Evolutionary conservation across 2,888 invertebrate genomes (phyloP), one percentile per base, ranked within the genome.

Genomic region (Carpatolechia fugitivella): DNA sequence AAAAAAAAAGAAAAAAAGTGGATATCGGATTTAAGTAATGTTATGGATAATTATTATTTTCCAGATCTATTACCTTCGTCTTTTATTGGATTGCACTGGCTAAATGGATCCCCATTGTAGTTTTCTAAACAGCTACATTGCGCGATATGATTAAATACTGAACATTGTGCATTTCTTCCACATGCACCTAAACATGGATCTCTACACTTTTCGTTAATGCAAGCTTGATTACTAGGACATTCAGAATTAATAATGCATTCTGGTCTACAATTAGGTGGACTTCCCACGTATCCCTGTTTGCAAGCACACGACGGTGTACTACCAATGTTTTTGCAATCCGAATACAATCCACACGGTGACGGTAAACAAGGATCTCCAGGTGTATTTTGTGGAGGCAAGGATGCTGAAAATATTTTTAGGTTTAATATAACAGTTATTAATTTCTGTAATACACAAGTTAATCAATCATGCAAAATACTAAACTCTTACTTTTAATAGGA

Each of bases 151-250:
- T 92, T 93, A 59, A 92, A 91, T 10, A 93, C 92, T 52, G 78
- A 80, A 72, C 93, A 92, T 63, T 88, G 74, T 24, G 94, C 91
- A 60, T 87, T 82, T 56, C 91, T 60, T 40, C 94, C 93, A 70
- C 94, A 94, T 0, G 93, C 92, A 31, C 94, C 94, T 8, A 91
- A 91, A 66, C 94, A 95, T 3, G 94, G 94, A 70, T 94, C 93
- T 16, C 89, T 84, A 69, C 94, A 94, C 73, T 91, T 92, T 74
- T 93, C 92, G 57, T 91, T 91, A 8, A 94, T 91, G 67, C 94
- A 95, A 0, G 94, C 93, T 72, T 91, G 87, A 64, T 92, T 92
- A 55, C 92, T 92, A 0, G 92, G 78, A 68, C 95, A 95, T 67
- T 95, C 95, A 0, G 93, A 90, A 71, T 93, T 93, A n/a, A 94